These are phyloP conservation scores for Drosophila parthenogenetica DNA, from an alignment of 2,888 invertebrate genomes.

Conservation along the genomic window DNA sequence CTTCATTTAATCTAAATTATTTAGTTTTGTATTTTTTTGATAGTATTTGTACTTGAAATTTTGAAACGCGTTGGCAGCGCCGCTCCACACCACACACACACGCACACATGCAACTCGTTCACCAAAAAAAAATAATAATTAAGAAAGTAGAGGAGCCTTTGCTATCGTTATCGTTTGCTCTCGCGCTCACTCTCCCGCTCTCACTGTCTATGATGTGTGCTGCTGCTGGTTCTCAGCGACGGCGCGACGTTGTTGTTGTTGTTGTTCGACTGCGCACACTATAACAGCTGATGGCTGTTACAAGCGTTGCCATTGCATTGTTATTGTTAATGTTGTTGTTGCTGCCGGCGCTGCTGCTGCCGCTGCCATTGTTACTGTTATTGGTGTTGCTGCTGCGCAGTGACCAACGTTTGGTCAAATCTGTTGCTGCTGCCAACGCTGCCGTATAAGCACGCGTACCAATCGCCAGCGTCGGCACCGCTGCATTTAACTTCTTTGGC, in stretches of 20 bases:
- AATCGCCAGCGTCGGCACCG: slow-evolving; percentile 72
- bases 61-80: slow-evolving; percentile 53
- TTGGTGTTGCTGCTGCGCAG: slow-evolving; percentile 59
- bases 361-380: slow-evolving; percentile 8
- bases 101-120: too few relatives aligned
- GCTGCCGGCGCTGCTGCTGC: neutral
- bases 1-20: slow-evolving; percentile 32
- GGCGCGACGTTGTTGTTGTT: slow-evolving; percentile 33
- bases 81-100: neutral
- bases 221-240: slow-evolving; percentile 27
- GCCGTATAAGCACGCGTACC: slow-evolving; percentile 71
- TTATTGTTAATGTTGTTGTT: slow-evolving; percentile 19
- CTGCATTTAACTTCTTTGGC: slow-evolving; percentile 76
- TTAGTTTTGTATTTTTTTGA: slow-evolving; percentile 9
- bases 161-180: slow-evolving; percentile 1
- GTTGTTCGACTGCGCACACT: slow-evolving; percentile 49
- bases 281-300: slow-evolving; percentile 63
- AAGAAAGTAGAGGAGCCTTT: neutral
- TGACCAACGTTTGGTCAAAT: slow-evolving; percentile 68
- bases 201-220: neutral
- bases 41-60: slow-evolving; percentile 60
- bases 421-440: slow-evolving; percentile 64
- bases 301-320: slow-evolving; percentile 47
- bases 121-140: neutral
- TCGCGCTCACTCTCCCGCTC: neutral